A percentile compares a stretch with the other conserved stretches of the same genome.
Conservation (phyloP, 2,113 vertebrate species). For the Echinops telfairi region DNA sequence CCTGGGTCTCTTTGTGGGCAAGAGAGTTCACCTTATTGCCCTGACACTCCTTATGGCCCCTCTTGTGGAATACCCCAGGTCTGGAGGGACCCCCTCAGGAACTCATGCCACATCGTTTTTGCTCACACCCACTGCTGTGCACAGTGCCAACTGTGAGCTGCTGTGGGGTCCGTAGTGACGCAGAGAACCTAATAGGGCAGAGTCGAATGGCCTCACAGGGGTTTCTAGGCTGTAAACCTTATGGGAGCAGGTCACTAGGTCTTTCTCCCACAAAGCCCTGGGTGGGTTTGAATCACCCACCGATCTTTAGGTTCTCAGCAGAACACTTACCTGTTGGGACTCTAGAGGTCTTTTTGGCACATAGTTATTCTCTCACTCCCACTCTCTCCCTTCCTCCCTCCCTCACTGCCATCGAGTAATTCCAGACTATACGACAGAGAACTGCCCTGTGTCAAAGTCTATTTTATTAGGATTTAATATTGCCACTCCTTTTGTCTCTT, state of each 20-base stretch:
- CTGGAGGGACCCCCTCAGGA: background rate
- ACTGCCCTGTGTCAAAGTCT: too few relatives aligned
- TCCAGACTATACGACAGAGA: too few relatives aligned
- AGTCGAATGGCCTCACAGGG: background rate
- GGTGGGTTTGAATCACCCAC: background rate
- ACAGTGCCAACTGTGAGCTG: too few relatives aligned
- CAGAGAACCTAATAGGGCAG: background rate
- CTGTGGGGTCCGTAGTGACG: background rate
- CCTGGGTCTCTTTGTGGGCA: background rate
- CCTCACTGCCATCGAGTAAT: too few relatives aligned
- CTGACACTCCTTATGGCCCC: background rate
- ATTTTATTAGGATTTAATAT: too few relatives aligned
- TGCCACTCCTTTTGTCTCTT: too few relatives aligned
- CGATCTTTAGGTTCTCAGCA: background rate
- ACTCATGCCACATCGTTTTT: background rate
- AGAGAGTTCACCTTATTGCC: background rate
- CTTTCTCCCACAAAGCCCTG: background rate
- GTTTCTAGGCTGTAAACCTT: background rate
- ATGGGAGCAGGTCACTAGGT: background rate
- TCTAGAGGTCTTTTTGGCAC: background rate
- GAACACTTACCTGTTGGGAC: background rate
- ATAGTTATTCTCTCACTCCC: too few relatives aligned
- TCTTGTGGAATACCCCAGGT: background rate
- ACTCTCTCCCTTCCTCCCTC: too few relatives aligned
- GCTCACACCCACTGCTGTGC: background rate